Conservation (phyloP, 2,888 invertebrate species). For the Xanthia icteritia region DNA sequence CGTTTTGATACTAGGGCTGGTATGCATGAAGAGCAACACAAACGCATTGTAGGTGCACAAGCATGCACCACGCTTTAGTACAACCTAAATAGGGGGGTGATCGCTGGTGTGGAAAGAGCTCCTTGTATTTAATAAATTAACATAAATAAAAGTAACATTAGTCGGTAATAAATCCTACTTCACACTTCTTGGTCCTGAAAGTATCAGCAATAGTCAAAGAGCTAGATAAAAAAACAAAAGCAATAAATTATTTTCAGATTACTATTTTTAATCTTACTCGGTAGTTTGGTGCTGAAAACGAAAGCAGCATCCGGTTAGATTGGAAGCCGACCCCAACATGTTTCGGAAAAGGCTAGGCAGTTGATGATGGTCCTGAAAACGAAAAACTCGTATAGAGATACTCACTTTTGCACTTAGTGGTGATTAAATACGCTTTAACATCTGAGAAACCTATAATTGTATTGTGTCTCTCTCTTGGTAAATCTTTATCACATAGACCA, state of each 20-base stretch:
- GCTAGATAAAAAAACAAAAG: background rate
- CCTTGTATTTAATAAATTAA: constrained; percentile 52
- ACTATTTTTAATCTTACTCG: background rate
- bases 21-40: constrained; percentile 85
- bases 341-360: too few relatives aligned
- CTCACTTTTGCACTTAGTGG: too few relatives aligned
- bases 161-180: constrained; percentile 18
- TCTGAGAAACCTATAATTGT: too few relatives aligned
- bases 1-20: constrained; percentile 79
- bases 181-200: constrained; percentile 5
- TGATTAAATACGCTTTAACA: too few relatives aligned
- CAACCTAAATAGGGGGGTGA: constrained; percentile 79
- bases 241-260: background rate
- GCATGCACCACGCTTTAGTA: constrained; percentile 87
- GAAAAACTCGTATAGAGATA: too few relatives aligned
- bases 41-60: constrained; percentile 86
- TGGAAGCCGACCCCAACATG: too few relatives aligned
- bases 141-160: constrained; percentile 23
- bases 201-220: background rate
- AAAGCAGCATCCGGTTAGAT: too few relatives aligned
- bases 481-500: too few relatives aligned
- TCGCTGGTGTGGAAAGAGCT: constrained; percentile 73
- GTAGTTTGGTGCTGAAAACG: background rate
- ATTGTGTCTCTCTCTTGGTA: too few relatives aligned
- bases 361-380: too few relatives aligned